Evolutionary conservation across 1,140 invertebrate genomes (phyloP).

Genomic region (Procambarus virginalis): DNA sequence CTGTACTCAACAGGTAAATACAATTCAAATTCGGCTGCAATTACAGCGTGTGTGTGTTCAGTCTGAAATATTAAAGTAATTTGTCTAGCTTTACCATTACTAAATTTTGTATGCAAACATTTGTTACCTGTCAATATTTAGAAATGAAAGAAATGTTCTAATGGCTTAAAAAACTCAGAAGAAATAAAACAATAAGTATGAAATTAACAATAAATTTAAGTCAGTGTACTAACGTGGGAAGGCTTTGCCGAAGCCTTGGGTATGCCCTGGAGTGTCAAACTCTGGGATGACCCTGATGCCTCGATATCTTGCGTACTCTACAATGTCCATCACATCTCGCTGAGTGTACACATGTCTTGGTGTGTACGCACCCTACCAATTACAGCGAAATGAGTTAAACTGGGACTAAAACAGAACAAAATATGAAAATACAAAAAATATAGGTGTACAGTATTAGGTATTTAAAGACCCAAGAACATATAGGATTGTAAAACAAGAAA

Average conservation of each 20-base stretch:
- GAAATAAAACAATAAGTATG: not conserved
- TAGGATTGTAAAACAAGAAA: too few relatives aligned
- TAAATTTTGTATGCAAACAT: too few relatives aligned
- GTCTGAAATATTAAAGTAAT: too few relatives aligned
- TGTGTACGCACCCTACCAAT: conserved; percentile 52
- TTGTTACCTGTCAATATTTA: not conserved
- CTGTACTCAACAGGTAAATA: too few relatives aligned
- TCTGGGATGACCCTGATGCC: conserved; percentile 92
- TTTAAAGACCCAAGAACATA: too few relatives aligned
- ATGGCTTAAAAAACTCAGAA: not conserved
- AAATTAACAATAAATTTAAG: not conserved
- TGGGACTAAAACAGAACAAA: not conserved
- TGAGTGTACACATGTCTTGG: conserved; percentile 81
- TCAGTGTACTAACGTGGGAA: conserved; percentile 48
- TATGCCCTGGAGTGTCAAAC: conserved; percentile 91
- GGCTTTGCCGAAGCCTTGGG: conserved; percentile 58
- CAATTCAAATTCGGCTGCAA: too few relatives aligned
- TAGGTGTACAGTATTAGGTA: too few relatives aligned
- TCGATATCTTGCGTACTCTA: conserved; percentile 85
- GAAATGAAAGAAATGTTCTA: not conserved
- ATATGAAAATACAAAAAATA: not conserved
- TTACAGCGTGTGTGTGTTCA: too few relatives aligned
- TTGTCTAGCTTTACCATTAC: too few relatives aligned
- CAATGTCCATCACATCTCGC: conserved; percentile 80
- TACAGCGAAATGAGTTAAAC: not conserved